Evolutionary conservation across 2,888 invertebrate species (phyloP), one percentile per base, ranked within the genome.

Genomic region (Polyploca ridens): DNA sequence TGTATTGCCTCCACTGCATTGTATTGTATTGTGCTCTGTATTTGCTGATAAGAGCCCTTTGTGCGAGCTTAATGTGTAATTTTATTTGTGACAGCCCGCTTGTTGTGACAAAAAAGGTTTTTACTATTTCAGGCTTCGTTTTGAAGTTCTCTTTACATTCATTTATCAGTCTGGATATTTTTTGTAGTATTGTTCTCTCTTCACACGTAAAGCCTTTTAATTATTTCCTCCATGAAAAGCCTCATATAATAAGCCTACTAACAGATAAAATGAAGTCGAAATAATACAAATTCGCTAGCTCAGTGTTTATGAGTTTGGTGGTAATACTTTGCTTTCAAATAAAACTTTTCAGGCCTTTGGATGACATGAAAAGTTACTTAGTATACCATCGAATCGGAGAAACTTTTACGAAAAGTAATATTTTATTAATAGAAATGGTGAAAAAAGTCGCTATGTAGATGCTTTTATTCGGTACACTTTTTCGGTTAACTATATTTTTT

Each of bases 1-100:
- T 68, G 64, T 71, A 68, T 70, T 67, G 64, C 66, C 62, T 54
- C 66, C 69, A 67, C 63, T 69, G 69, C 64, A 63, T 65, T 69
- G 62, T 64, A 63, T 61, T 35, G 66, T 62, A 19, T 41, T 41
- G 41, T 41, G 41, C 41, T 41, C 14, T 49, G 49, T 41, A 62
- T 54, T 54, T 54, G 54, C 54, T 54, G 54, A 54, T 54, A 54
- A 54, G 54, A 54, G 54, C 54, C 54, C 54, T 54, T 54, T 54
- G 54, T 54, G 54, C 19, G 54, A 49, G 49, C 54, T 54, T 54
- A 54, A 54, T 54, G 54, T 54, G 14, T 54, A 54, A 54, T 54
- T 54, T 54, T 54, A 54, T 54, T 19, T 54, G 54, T 54, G 54
- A 54, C 54, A 19, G 54, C 16, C n/a, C 16, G 49, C 49, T 49